Evolutionary conservation across 2,113 vertebrate genomes (phyloP), one percentile per base, ranked within the genome.

Genomic region (Callionymus lyra): DNA sequence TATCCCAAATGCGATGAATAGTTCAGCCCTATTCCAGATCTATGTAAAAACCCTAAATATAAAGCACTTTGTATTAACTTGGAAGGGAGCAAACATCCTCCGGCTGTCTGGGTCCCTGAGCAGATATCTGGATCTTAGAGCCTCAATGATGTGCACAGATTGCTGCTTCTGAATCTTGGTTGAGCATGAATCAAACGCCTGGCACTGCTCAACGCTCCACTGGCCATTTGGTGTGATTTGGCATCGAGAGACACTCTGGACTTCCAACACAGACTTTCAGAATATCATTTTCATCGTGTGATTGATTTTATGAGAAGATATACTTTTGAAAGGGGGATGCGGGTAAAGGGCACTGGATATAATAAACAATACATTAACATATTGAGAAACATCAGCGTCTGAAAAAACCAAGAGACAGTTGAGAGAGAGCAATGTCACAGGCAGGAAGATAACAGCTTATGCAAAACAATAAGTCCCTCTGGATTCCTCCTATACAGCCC

Each of bases 381-480:
- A 69, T 53, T 53, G 56, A 40, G 50, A 68, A 27, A 4, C 21
- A 27, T 27, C 21, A 27, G 21, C 21, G 21, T 4, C 21, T 5
- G 21, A 27, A 27, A 27, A 27, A n/a, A n/a, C n/a, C n/a, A n/a
- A n/a, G n/a, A 27, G 21, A 8, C 21, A 27, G 21, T 27, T 27
- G 21, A 27, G 21, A 27, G 21, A 27, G 51, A 48, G 58, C 62
- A 52, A 21, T 59, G 57, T 46, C 62, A 64, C 55, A 60, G 51
- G 21, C 42, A 48, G 71, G 31, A 56, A 71, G 64, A 73, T 48
- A 70, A 56, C 53, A 64, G 64, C 41, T 62, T 62, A 65, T 72
- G 63, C 63, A 77, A 70, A 76, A 77, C 63, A 74, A 80, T 61
- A 41, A 41, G 9, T 72, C 71, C 60, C 73, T 47, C 31, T 45